phyloP scores from a whole-genome alignment of 30 jellyfish, hydroid and myxozoan species.

The Chrysaora quinquecirrha region DNA sequence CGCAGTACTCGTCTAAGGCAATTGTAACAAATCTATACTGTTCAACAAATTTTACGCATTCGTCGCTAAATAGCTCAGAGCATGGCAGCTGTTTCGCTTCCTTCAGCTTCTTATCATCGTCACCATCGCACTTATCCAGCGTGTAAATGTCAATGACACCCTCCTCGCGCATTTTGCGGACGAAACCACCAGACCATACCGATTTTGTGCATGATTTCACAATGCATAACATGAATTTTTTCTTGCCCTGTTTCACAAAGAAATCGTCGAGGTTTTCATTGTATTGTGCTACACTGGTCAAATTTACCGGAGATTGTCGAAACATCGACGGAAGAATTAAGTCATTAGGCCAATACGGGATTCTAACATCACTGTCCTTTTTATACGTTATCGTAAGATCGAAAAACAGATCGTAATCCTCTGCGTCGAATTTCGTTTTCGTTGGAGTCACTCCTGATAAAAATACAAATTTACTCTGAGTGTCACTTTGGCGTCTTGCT shows the following conservation, averaged over 20 bases:
- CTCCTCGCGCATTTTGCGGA: constrained; percentile 62
- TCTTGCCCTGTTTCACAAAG: constrained; percentile 50
- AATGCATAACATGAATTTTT: constrained; percentile 47
- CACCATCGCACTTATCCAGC: background rate
- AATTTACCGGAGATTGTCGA: constrained; percentile 29
- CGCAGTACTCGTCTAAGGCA: constrained; percentile 51
- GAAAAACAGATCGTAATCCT: constrained; percentile 43
- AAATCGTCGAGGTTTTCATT: constrained; percentile 22
- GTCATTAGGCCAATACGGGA: constrained; percentile 76
- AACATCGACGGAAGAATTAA: constrained; percentile 61
- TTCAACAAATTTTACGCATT: constrained; percentile 68
- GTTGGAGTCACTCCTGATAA: constrained; percentile 62
- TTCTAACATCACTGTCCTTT: constrained; percentile 64
- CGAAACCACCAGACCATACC: constrained; percentile 31
- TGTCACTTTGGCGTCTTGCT: constrained; percentile 6
- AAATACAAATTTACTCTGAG: constrained; percentile 38
- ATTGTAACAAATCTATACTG: constrained; percentile 50
- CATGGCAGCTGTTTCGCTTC: constrained; percentile 60
- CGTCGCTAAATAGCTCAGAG: constrained; percentile 17
- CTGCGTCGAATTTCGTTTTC: constrained; percentile 45
- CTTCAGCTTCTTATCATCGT: background rate
- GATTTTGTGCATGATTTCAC: constrained; percentile 29
- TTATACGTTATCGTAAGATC: constrained; percentile 66
- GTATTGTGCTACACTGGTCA: background rate
- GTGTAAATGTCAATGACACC: constrained; percentile 48